A percentile compares a stretch with the other conserved stretches of the same genome.
Evolutionary conservation across 2,888 invertebrate genomes (phyloP).

Genomic region (Tolmerus cingulatus): DNA sequence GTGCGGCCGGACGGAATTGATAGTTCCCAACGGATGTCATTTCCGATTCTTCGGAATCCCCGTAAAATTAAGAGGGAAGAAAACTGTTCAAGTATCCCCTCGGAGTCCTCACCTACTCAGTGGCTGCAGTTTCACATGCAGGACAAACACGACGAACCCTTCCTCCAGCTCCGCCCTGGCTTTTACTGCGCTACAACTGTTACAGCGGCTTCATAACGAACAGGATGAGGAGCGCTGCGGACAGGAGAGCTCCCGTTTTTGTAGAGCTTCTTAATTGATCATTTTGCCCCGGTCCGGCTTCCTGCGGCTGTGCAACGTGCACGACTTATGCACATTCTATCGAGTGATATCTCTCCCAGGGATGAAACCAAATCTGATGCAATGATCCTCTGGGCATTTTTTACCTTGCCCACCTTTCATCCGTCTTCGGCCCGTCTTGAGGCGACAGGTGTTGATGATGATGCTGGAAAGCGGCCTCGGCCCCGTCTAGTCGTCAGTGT

Average conservation of each 20-base stretch:
- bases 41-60: conserved; percentile 30
- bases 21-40: conserved; percentile 14
- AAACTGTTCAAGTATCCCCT: not conserved
- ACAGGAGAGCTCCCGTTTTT: not conserved
- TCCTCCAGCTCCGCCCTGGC: not conserved
- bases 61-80: not conserved
- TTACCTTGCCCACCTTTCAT: conserved; percentile 27
- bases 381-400: conserved; percentile 31
- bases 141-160: not conserved
- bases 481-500: not conserved
- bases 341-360: conserved; percentile 13
- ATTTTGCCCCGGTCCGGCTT: not conserved
- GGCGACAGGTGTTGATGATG: conserved; percentile 37
- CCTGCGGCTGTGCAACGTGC: conserved; percentile 1
- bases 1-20: not conserved
- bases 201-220: not conserved
- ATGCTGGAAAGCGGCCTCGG: conserved; percentile 12
- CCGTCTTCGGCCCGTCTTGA: conserved; percentile 15
- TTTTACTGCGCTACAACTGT: conserved; percentile 4
- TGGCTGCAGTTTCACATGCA: not conserved
- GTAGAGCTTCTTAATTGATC: conserved; percentile 35
- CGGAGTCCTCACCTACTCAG: not conserved
- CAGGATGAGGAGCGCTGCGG: not conserved
- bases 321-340: not conserved
- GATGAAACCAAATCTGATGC: conserved; percentile 38